Evolutionary conservation across 2,888 invertebrate genomes (phyloP), one percentile per base, ranked within the genome.

Genomic region (Ditula angustiorana): DNA sequence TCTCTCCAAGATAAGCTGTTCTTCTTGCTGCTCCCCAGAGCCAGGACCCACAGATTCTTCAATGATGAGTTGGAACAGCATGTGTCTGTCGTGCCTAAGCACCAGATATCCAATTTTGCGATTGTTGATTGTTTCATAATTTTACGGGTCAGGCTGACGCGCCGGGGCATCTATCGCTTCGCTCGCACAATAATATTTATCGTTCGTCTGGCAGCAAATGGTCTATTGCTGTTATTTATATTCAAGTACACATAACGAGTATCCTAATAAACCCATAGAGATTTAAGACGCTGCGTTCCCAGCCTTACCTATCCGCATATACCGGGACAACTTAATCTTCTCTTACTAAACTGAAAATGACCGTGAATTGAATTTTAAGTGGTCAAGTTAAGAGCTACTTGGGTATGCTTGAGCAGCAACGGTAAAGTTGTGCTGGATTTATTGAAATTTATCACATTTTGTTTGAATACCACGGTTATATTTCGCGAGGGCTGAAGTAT

Each of bases 251-350:
- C 49, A 26, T 35, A 46, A 68, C 69, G 69, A 63, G 69, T 71
- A 71, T 71, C 69, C 72, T 74, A 74, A 77, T 76, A 76, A 76
- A 78, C 74, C 75, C 67, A 69, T 76, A 69, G 71, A 79, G 77
- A 80, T 80, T 78, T 79, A 77, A 78, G 73, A 74, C 74, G 69
- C 73, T 80, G 77, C 69, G 60, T 50, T 68, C 70, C 53, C 52
- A 59, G 61, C 57, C 46, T 35, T 47, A 71, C 72, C 68, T 80
- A 80, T 19, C 67, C 64, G 73, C 66, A 73, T 73, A 69, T 76
- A 79, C 79, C 73, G 71, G 49, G 44, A 49, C 60, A 26, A 1
- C 0, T 30, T 47, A 11, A 33, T 24, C 21, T 4, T 26, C 13
- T 1, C 5, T 28, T 30, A 26, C 1, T 4, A 30, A 50, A 28